phyloP scores from a whole-genome alignment of 92 coral and sea anemone species.

The Micromussa lordhowensis region DNA sequence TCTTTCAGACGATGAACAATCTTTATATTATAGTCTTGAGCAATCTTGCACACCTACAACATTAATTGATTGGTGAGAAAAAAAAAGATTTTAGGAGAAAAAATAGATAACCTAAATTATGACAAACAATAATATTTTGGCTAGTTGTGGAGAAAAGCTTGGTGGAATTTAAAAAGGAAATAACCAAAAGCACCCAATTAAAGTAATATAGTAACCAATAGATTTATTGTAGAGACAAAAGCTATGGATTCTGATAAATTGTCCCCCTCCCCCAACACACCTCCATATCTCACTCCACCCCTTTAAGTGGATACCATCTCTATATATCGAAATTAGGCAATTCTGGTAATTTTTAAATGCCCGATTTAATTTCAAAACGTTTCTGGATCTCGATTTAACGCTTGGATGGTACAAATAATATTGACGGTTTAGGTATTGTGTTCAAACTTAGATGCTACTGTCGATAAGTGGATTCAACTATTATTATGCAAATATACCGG shows the following conservation, averaged over 20 bases:
- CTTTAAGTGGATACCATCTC: background rate
- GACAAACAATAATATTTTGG: background rate
- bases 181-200: no score
- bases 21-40: slow-evolving; percentile 88
- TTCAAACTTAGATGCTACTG: background rate
- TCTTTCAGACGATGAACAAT: slow-evolving; percentile 94
- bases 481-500: slow-evolving; percentile 17
- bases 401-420: slow-evolving; percentile 18
- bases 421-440: background rate
- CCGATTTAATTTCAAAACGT: background rate
- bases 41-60: slow-evolving; percentile 87
- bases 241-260: background rate
- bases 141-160: background rate
- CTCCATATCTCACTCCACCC: background rate
- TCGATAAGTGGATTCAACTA: background rate
- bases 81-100: background rate
- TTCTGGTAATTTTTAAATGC: background rate
- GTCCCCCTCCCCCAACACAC: background rate
- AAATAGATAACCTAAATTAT: background rate
- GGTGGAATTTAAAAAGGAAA: no score
- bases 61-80: background rate
- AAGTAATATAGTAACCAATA: no score
- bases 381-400: background rate
- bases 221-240: background rate
- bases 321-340: background rate